These are phyloP conservation scores for Engraulis encrasicolus DNA, from an alignment of 2,113 vertebrate species.

Conservation along the genomic window DNA sequence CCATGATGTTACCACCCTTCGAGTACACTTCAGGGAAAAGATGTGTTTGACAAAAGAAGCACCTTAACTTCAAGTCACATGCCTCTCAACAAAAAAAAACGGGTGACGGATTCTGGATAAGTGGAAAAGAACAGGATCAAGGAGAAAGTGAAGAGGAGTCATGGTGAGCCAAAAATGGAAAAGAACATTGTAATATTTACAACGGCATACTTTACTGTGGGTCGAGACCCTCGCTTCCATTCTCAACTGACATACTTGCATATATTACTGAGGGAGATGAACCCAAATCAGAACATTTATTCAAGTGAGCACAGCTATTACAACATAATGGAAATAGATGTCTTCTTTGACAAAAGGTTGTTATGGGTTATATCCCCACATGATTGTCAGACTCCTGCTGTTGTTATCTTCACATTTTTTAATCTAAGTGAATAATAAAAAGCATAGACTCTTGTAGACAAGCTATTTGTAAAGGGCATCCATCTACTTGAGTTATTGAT, in stretches of 20 bases:
- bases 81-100: constrained; percentile 20
- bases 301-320: too few relatives aligned
- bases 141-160: background rate
- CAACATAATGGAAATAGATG: too few relatives aligned
- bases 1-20: constrained; percentile 43
- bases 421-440: too few relatives aligned
- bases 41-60: constrained; percentile 18
- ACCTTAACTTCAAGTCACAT: constrained; percentile 34
- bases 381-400: too few relatives aligned
- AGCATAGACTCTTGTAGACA: too few relatives aligned
- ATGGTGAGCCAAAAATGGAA: background rate
- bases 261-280: background rate
- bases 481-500: too few relatives aligned
- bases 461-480: too few relatives aligned
- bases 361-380: too few relatives aligned
- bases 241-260: background rate
- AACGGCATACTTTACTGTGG: background rate
- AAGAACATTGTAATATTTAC: background rate
- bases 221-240: background rate
- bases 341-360: too few relatives aligned
- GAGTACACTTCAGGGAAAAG: constrained; percentile 35
- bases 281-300: too few relatives aligned
- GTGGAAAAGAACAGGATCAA: background rate
- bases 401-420: too few relatives aligned
- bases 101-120: background rate